Percentiles rank a stretch among this genome's conserved stretches.
These are phyloP conservation scores for Falco concolor DNA, from an alignment of 2,797 vertebrate species.

Conservation along the genomic window DNA sequence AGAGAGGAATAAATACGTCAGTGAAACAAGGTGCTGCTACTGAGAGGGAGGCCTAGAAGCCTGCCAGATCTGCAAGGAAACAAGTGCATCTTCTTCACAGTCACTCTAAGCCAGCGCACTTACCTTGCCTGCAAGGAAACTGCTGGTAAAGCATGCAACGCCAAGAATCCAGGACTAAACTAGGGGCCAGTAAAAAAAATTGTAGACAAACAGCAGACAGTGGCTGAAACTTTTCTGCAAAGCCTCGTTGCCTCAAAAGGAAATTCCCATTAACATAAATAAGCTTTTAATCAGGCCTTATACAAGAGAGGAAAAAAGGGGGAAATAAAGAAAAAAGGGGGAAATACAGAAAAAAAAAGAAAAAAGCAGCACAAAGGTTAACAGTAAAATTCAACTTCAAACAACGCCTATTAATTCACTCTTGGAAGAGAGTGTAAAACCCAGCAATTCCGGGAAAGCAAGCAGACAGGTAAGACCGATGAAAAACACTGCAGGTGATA, in stretches of 20 bases:
- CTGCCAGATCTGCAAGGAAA: neutral
- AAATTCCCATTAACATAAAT: neutral
- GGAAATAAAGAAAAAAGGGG: too few species aligned
- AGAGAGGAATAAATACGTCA: neutral
- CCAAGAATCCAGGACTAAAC: neutral
- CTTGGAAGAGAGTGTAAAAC: neutral
- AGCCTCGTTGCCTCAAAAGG: neutral
- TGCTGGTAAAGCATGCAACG: neutral
- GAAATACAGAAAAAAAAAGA: too few species aligned
- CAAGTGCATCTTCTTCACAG: neutral
- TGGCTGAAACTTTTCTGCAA: neutral
- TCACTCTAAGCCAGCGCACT: neutral
- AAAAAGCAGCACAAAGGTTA: neutral
- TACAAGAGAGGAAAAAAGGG: neutral
- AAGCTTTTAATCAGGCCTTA: neutral
- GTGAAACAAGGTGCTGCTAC: neutral
- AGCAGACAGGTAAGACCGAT: neutral
- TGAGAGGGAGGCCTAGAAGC: neutral
- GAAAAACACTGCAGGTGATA: neutral
- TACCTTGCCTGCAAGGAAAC: neutral
- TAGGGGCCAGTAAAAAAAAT: neutral
- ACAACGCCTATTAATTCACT: neutral
- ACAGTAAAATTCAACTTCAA: neutral
- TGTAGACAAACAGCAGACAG: neutral
- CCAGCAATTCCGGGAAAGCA: neutral